Percentiles rank a stretch among this genome's conserved stretches.
Evolutionary conservation across 2,888 invertebrate genomes (phyloP).

Genomic region (Phortica magna): DNA sequence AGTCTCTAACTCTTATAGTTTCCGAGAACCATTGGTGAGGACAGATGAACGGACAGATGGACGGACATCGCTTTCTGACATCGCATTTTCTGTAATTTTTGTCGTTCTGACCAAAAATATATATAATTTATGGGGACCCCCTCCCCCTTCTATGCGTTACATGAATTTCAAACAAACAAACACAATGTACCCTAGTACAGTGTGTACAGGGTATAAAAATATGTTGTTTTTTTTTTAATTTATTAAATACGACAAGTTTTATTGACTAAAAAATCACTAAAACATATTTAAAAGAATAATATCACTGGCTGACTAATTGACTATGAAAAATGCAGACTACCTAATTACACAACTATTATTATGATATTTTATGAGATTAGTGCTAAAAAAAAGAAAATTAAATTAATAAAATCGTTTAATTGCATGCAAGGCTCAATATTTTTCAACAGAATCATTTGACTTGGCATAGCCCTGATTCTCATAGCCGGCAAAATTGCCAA

Average conservation of each 20-base stretch:
- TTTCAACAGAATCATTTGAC: conserved; percentile 51
- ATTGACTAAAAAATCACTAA: conserved; percentile 10
- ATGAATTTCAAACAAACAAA: too few relatives aligned
- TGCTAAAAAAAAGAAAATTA: too few relatives aligned
- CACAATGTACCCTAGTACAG: too few relatives aligned
- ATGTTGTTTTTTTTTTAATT: background rate
- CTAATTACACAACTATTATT: background rate
- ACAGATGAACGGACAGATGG: too few relatives aligned
- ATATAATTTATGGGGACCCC: too few relatives aligned
- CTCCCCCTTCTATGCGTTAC: too few relatives aligned
- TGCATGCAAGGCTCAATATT: conserved; percentile 39
- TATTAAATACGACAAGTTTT: background rate
- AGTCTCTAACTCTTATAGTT: too few relatives aligned
- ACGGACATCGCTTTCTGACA: too few relatives aligned
- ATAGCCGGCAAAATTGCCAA: conserved; percentile 72
- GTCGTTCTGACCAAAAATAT: too few relatives aligned
- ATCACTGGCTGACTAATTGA: conserved; percentile 61
- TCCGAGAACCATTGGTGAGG: too few relatives aligned
- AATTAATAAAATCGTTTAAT: background rate
- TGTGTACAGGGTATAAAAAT: background rate
- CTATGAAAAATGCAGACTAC: conserved; percentile 46
- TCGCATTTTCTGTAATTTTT: too few relatives aligned
- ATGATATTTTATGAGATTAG: too few relatives aligned
- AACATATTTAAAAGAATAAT: conserved; percentile 46
- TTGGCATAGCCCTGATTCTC: conserved; percentile 70